Conservation (phyloP, 2,797 vertebrate species). For the Lophius americanus region DNA sequence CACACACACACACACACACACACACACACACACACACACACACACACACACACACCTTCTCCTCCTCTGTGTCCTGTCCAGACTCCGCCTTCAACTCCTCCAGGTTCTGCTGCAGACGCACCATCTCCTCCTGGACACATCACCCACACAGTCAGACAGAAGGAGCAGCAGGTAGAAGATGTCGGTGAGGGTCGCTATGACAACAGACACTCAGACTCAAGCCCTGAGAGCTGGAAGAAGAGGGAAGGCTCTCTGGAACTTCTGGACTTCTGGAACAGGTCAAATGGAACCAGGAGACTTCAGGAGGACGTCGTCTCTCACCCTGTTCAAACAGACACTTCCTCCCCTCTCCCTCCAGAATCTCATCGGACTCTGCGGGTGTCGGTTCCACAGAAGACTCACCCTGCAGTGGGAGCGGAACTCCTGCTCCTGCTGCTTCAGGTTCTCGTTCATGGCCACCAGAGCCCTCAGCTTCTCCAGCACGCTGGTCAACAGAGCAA, state of each 20-base stretch:
- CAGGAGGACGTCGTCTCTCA: no score
- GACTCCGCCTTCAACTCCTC: slow-evolving; percentile 85
- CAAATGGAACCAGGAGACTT: no score
- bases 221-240: no score
- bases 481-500: slow-evolving; percentile 71
- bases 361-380: no score
- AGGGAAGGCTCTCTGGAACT: no score
- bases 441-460: slow-evolving; percentile 93
- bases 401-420: slow-evolving; percentile 95
- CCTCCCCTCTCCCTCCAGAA: no score
- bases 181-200: no score
- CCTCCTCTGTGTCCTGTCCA: slow-evolving; percentile 81
- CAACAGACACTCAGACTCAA: no score
- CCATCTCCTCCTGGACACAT: slow-evolving; percentile 90
- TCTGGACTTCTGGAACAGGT: no score
- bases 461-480: slow-evolving; percentile 89
- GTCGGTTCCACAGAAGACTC: slow-evolving; percentile 53
- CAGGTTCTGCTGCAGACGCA: slow-evolving; percentile 90
- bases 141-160: neutral
- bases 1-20: neutral
- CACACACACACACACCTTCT: slow-evolving; percentile 78
- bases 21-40: neutral
- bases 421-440: slow-evolving; percentile 94
- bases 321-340: no score
- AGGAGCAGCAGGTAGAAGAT: no score